phyloP scores from a whole-genome alignment of 2,113 vertebrate species.

The Ceyx melanurus region DNA sequence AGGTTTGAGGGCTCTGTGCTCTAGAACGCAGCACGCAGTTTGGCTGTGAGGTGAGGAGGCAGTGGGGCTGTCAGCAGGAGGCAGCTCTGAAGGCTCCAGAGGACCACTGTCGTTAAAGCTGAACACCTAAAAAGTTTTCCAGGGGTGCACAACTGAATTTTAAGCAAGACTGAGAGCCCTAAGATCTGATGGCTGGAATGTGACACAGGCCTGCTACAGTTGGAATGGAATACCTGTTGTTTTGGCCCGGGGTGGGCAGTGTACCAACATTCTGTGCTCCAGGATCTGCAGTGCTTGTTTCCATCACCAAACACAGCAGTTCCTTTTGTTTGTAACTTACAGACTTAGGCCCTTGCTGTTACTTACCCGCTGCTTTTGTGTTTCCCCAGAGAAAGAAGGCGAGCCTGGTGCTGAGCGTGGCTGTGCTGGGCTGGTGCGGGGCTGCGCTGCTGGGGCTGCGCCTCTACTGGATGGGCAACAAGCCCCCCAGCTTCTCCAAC shows the following conservation, averaged over 20 bases:
- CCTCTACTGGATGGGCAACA: conserved; percentile 99
- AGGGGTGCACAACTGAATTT: not conserved
- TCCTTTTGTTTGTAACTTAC: not conserved
- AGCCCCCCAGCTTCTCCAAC: conserved; percentile 98
- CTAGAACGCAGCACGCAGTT: not conserved
- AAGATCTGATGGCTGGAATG: not conserved
- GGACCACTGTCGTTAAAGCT: not conserved
- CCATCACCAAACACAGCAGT: not conserved
- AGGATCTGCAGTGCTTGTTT: not conserved
- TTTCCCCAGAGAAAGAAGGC: conserved; percentile 85
- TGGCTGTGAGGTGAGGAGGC: not conserved
- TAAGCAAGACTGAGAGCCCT: not conserved
- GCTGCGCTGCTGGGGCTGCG: conserved; percentile 85
- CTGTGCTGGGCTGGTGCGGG: conserved; percentile 88
- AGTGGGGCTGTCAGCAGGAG: not conserved
- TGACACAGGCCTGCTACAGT: not conserved
- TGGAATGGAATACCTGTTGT: not conserved
- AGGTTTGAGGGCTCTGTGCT: not conserved
- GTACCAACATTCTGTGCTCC: not conserved
- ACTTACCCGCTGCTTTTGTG: not conserved
- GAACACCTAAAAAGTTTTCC: not conserved
- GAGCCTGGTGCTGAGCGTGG: conserved; percentile 85
- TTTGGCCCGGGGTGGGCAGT: not conserved
- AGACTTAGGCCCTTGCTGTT: not conserved
- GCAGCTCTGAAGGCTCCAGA: not conserved